Evolutionary conservation across 1,140 invertebrate genomes (phyloP).

Genomic region (Choristoneura fumiferana): DNA sequence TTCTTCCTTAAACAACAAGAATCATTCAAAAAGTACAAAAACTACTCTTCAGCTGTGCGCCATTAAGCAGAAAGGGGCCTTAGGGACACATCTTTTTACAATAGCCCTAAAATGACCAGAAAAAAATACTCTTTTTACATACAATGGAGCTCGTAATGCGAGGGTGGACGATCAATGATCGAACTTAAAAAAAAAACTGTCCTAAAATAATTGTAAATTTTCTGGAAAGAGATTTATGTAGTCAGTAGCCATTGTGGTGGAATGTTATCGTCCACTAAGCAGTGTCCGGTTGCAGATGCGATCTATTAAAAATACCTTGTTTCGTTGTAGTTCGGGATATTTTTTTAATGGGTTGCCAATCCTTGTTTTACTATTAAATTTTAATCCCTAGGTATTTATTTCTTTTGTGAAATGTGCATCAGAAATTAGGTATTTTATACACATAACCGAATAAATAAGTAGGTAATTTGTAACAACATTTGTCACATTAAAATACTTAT

Average conservation of each 20-base stretch:
- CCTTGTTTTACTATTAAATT: too few species aligned
- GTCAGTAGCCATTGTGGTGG: constrained; percentile 52
- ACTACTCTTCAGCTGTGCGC: constrained; percentile 49
- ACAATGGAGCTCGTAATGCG: constrained; percentile 54
- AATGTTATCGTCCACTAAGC: constrained; percentile 30
- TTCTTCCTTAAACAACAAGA: constrained; percentile 29
- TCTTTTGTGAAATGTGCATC: too few species aligned
- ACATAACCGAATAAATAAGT: too few species aligned
- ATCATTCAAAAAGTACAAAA: constrained; percentile 39
- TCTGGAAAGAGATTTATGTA: constrained; percentile 62
- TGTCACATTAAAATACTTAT: too few species aligned
- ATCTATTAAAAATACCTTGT: constrained; percentile 34
- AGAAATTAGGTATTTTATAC: too few species aligned
- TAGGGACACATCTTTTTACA: constrained; percentile 63
- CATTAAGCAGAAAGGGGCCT: constrained; percentile 56
- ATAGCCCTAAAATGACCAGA: constrained; percentile 64
- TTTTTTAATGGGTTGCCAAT: too few species aligned
- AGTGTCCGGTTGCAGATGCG: constrained; percentile 64
- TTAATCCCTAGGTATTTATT: too few species aligned
- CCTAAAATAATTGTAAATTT: constrained; percentile 62
- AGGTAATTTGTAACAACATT: too few species aligned
- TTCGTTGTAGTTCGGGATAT: too few species aligned
- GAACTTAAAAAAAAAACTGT: constrained; percentile 42
- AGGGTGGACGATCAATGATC: constrained; percentile 66
- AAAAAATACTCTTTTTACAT: constrained; percentile 56